These are phyloP conservation scores for Gasterosteus nipponicus DNA, from an alignment of 2,113 vertebrate species.

Conservation along the genomic window DNA sequence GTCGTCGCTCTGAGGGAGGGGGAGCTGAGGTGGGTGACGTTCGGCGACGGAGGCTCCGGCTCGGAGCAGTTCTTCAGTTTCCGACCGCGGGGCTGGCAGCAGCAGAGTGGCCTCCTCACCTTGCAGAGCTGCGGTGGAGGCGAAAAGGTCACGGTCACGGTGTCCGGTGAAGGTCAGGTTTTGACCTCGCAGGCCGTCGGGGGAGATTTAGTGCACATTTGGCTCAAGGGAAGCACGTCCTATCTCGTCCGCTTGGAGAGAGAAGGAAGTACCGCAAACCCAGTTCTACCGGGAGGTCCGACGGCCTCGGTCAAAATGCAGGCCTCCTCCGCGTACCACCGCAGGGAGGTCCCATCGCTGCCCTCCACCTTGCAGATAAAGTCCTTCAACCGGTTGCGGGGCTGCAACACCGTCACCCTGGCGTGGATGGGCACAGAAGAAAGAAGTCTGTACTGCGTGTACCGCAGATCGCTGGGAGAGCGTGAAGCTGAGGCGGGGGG, in stretches of 20 bases:
- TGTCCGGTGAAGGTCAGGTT: slow-evolving; percentile 80
- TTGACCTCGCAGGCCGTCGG: slow-evolving; percentile 80
- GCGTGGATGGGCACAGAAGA: slow-evolving; percentile 93
- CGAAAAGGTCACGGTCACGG: slow-evolving; percentile 80
- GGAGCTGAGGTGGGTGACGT: slow-evolving; percentile 82
- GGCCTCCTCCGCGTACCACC: slow-evolving; percentile 85
- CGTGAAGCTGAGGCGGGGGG: slow-evolving; percentile 48
- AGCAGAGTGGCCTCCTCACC: slow-evolving; percentile 87
- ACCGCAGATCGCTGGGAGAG: slow-evolving; percentile 78
- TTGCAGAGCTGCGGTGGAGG: slow-evolving; percentile 84
- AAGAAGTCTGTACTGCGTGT: slow-evolving; percentile 89
- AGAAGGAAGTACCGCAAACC: slow-evolving; percentile 58
- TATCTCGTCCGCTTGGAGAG: slow-evolving; percentile 85
- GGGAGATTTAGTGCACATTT: slow-evolving; percentile 83
- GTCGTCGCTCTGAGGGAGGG: slow-evolving; percentile 83
- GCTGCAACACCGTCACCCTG: slow-evolving; percentile 87
- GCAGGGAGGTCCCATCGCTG: slow-evolving; percentile 83
- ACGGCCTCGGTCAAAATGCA: slow-evolving; percentile 85
- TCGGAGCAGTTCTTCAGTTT: slow-evolving; percentile 80
- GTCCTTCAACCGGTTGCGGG: slow-evolving; percentile 89
- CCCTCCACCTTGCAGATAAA: slow-evolving; percentile 90
- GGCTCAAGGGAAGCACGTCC: slow-evolving; percentile 84
- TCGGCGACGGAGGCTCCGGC: slow-evolving; percentile 68
- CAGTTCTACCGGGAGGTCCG: slow-evolving; percentile 52
- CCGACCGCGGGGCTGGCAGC: slow-evolving; percentile 83